Evolutionary conservation across 1,140 invertebrate species (phyloP).

Genomic region (Cyclargus thomasi): DNA sequence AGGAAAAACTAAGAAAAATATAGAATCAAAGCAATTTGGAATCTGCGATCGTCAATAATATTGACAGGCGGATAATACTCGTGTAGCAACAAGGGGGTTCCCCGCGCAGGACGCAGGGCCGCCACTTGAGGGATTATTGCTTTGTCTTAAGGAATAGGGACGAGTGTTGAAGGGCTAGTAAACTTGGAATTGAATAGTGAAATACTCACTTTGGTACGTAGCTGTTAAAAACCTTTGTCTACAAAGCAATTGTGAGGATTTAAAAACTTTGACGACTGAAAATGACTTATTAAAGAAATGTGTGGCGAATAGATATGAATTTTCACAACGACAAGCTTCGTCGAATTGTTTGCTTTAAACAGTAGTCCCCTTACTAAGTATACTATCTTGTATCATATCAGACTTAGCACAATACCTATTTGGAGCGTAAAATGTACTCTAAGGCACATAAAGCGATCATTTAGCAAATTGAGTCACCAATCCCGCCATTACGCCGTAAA

Average conservation of each 20-base stretch:
- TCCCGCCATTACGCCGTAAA: background rate
- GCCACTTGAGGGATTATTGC: constrained; percentile 27
- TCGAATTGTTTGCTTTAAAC: too few relatives aligned
- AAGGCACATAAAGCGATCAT: constrained; percentile 61
- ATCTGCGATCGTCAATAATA: constrained; percentile 57
- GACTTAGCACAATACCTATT: too few relatives aligned
- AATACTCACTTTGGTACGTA: background rate
- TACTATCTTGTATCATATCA: too few relatives aligned
- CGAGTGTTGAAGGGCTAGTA: constrained; percentile 31
- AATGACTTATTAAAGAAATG: too few relatives aligned
- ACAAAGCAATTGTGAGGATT: too few relatives aligned
- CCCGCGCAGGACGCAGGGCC: constrained; percentile 21
- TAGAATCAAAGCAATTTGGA: constrained; percentile 50
- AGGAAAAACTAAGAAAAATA: constrained; percentile 29
- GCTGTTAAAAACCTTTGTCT: too few relatives aligned
- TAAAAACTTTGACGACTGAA: too few relatives aligned
- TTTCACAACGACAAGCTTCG: too few relatives aligned
- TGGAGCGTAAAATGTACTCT: too few relatives aligned
- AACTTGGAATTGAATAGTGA: background rate
- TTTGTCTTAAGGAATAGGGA: background rate
- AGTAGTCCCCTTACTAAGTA: too few relatives aligned
- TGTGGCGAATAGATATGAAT: too few relatives aligned
- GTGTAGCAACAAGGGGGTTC: constrained; percentile 46
- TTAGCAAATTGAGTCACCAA: constrained; percentile 32
- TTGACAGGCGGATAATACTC: constrained; percentile 64